These are phyloP conservation scores for Salmo trutta DNA, from an alignment of 2,797 vertebrate species.

Conservation along the genomic window DNA sequence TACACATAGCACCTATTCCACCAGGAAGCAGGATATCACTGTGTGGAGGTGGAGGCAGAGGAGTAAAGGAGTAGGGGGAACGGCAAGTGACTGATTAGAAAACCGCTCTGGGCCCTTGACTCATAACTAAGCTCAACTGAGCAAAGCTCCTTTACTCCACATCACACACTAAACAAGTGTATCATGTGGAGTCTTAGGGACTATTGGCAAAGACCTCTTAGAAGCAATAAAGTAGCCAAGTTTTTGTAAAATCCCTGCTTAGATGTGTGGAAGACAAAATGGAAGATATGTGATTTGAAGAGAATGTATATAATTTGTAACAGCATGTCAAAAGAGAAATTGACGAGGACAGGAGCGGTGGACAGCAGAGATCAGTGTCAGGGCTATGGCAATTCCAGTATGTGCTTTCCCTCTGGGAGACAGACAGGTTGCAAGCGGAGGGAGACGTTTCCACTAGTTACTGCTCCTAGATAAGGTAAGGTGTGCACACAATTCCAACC, in stretches of 20 bases:
- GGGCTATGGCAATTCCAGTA: not conserved
- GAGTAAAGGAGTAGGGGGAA: constrained; percentile 40
- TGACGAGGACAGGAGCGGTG: not conserved
- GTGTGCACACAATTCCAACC: constrained; percentile 53
- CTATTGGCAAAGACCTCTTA: constrained; percentile 37
- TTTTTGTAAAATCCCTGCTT: not conserved
- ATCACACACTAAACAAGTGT: constrained; percentile 65
- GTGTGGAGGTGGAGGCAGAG: constrained; percentile 30
- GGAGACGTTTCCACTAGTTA: constrained; percentile 53
- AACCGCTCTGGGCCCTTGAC: constrained; percentile 61
- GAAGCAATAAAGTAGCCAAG: constrained; percentile 22
- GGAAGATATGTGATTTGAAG: constrained; percentile 1
- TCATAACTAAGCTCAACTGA: constrained; percentile 42
- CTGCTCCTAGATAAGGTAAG: constrained; percentile 62
- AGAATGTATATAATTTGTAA: constrained; percentile 33
- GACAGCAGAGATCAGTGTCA: not conserved
- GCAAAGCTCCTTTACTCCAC: constrained; percentile 51
- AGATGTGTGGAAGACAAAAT: constrained; percentile 19
- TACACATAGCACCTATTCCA: constrained; percentile 25
- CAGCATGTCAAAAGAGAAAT: constrained; percentile 33
- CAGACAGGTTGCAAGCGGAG: constrained; percentile 64
- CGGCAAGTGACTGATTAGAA: constrained; percentile 55
- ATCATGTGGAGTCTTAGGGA: constrained; percentile 36
- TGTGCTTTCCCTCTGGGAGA: constrained; percentile 50
- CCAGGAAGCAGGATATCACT: constrained; percentile 63